Evolutionary conservation across 2,113 vertebrate genomes (phyloP), one percentile per base, ranked within the genome.

Genomic region (Myiagra hebetior): DNA sequence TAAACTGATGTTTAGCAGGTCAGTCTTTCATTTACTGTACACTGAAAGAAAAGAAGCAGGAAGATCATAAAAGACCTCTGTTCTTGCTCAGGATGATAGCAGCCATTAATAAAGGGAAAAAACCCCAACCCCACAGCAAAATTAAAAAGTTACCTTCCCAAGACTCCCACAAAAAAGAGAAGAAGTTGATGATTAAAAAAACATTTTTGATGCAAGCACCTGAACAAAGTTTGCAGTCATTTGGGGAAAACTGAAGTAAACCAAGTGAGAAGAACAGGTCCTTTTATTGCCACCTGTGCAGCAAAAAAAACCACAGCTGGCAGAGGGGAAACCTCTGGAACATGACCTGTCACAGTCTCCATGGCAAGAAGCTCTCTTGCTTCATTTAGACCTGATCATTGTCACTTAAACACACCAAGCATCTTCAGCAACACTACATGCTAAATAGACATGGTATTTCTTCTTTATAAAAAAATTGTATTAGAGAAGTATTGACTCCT

Each of bases 231-330:
- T 83, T 37, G 35, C 41, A 65, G 3, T n/a, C 44, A 11, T 7
- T 46, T 17, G 7, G 27, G 21, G 33, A 55, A 17, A 60, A 52
- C 17, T 23, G 50, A 93, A 65, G 50, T 42, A 72, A 80, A 75
- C 11, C 14, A 50, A 41, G 47, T 22, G 15, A 85, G 39, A 53
- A 82, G 37, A 39, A 55, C 41, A 75, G 12, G 13, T 46, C 22
- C 23, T 55, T 60, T 69, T 26, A 46, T 15, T 46, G 42, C 23
- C 1, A 0, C 52, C 31, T 1, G 0, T 44, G 16, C 33, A n/a
- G 44, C 39, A 31, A 33, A 6, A 59, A 0, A 59, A 0, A 1
- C 6, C n/a, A 20, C 0, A 2, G 35, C 35, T 41, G 37, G 41
- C 26, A 28, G 21, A n/a, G 23, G 22, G 46, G 18, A 84, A 64